phyloP scores from a whole-genome alignment of 1,140 invertebrate species.

The Cataglyphis hispanica region DNA sequence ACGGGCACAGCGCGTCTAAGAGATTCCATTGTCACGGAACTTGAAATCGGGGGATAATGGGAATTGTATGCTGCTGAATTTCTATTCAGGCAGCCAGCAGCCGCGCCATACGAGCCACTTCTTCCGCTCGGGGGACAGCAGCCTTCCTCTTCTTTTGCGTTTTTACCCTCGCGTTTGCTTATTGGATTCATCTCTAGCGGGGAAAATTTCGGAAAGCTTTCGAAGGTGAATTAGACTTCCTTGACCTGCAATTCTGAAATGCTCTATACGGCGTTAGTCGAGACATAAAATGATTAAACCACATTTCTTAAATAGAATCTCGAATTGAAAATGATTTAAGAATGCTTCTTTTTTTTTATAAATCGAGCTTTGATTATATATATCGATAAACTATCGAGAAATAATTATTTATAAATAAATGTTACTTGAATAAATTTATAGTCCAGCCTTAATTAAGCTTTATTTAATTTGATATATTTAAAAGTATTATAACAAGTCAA shows the following conservation, averaged over 20 bases:
- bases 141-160: slow-evolving; percentile 58
- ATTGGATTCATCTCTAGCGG: slow-evolving; percentile 78
- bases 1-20: slow-evolving; percentile 69
- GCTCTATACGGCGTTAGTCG: slow-evolving; percentile 5
- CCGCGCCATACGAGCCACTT: slow-evolving; percentile 70
- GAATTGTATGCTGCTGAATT: slow-evolving; percentile 81
- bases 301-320: slow-evolving; percentile 1
- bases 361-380: background rate
- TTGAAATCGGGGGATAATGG: slow-evolving; percentile 81
- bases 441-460: background rate
- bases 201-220: slow-evolving; percentile 75
- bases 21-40: slow-evolving; percentile 78
- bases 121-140: slow-evolving; percentile 72
- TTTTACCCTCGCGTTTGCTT: slow-evolving; percentile 69
- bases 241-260: slow-evolving; percentile 50
- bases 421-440: background rate
- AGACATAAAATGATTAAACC: background rate
- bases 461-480: background rate
- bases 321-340: background rate
- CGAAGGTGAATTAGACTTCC: slow-evolving; percentile 62
- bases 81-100: slow-evolving; percentile 77
- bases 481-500: background rate
- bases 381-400: background rate
- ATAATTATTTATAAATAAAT: background rate
- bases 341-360: background rate